Evolutionary conservation across 2,888 invertebrate species (phyloP).

Genomic region (Cotesia congregata): DNA sequence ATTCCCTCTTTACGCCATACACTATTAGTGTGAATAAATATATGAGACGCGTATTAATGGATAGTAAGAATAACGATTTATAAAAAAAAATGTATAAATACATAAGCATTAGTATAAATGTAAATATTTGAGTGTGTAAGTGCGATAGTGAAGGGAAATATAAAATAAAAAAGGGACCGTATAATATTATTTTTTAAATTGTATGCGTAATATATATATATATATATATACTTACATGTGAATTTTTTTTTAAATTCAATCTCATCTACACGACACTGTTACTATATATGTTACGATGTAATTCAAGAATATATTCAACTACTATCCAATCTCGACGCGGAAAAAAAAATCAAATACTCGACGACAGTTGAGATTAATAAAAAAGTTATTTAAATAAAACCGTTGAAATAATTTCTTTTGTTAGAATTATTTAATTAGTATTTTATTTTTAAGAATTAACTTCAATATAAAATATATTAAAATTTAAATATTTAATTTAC

Average conservation of each 20-base stretch:
- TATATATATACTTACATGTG: not conserved
- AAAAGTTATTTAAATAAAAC: slow-evolving; percentile 4
- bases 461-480: not conserved
- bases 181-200: slow-evolving; percentile 16
- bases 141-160: slow-evolving; percentile 31
- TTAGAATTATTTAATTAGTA: not conserved
- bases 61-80: slow-evolving; percentile 7
- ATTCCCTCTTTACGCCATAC: not conserved
- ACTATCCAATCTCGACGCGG: slow-evolving; percentile 53
- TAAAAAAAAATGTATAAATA: slow-evolving; percentile 3
- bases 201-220: slow-evolving; percentile 20
- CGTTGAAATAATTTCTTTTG: not conserved
- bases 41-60: not conserved
- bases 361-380: not conserved
- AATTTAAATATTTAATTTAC: not conserved
- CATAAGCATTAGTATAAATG: slow-evolving; percentile 16
- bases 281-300: slow-evolving; percentile 58
- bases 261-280: slow-evolving; percentile 38
- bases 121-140: slow-evolving; percentile 11
- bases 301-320: slow-evolving; percentile 55
- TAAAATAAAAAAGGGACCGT: slow-evolving; percentile 35
- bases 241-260: not conserved
- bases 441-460: not conserved
- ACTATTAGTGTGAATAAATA: not conserved
- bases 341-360: slow-evolving; percentile 5